phyloP scores from a whole-genome alignment of 2,888 invertebrate species.

The Lasioglossum villosulum region DNA sequence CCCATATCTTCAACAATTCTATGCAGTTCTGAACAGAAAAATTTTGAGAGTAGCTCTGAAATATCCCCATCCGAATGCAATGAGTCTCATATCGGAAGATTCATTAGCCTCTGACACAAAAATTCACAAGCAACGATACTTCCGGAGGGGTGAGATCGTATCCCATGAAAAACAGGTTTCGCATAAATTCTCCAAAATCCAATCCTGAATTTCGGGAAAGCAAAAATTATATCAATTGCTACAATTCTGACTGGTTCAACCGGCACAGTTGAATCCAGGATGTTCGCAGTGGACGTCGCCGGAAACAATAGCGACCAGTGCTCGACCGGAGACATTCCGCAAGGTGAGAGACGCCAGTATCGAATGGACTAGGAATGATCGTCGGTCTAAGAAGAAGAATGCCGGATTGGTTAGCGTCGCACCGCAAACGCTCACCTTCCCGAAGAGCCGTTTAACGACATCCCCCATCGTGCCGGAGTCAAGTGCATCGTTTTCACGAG shows the following conservation, averaged over 20 bases:
- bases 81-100: background rate
- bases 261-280: background rate
- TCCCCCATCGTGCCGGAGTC: constrained; percentile 31
- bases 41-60: background rate
- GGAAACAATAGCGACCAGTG: background rate
- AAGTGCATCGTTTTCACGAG: constrained; percentile 56
- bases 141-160: background rate
- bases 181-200: background rate
- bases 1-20: background rate
- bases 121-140: background rate
- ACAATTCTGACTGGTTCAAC: background rate
- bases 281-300: background rate
- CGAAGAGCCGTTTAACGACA: background rate
- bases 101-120: background rate
- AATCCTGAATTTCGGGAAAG: background rate
- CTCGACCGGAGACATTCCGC: background rate
- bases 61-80: background rate
- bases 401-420: background rate
- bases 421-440: background rate
- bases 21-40: background rate
- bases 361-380: background rate
- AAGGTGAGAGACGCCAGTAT: background rate
- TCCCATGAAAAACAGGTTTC: background rate
- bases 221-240: background rate
- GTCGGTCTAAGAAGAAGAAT: background rate